These are phyloP conservation scores for Tiaroga cobitis DNA, from an alignment of 2,797 vertebrate species.

Conservation along the genomic window DNA sequence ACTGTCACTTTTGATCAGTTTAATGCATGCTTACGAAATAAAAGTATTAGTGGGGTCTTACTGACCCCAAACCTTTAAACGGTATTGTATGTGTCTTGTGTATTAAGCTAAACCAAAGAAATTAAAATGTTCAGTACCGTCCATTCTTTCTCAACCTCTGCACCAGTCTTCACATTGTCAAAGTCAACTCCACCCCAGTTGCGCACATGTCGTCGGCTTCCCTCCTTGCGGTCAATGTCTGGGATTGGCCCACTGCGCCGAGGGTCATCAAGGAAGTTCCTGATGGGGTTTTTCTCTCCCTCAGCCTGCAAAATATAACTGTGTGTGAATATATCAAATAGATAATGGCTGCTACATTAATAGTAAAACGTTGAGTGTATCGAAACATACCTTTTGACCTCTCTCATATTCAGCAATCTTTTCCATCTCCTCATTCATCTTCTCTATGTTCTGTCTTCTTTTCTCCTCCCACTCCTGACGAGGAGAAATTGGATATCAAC, in stretches of 20 bases:
- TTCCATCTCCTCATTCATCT: constrained; percentile 96
- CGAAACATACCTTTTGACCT: constrained; percentile 81
- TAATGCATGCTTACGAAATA: not conserved
- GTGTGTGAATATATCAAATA: no score
- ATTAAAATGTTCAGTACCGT: constrained; percentile 67
- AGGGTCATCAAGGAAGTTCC: constrained; percentile 92
- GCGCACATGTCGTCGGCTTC: constrained; percentile 87
- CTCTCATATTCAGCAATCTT: constrained; percentile 91
- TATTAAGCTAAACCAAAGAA: not conserved
- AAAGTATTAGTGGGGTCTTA: not conserved
- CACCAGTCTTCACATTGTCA: constrained; percentile 85
- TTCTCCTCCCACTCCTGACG: constrained; percentile 92
- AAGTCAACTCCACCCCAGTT: constrained; percentile 95
- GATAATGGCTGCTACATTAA: not conserved
- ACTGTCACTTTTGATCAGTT: not conserved
- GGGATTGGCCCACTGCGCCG: constrained; percentile 81
- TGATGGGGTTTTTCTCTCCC: constrained; percentile 84
- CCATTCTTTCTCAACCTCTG: constrained; percentile 84
- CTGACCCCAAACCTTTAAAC: not conserved
- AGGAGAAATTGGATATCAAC: constrained; percentile 5
- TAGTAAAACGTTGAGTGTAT: not conserved
- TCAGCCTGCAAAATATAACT: constrained; percentile 70
- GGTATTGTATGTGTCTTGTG: not conserved
- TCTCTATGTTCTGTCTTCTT: constrained; percentile 90
- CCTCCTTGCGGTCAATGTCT: constrained; percentile 86